Evolutionary conservation across 2,113 vertebrate species (phyloP), one percentile per base, ranked within the genome.

Genomic region (Tetrax tetrax): DNA sequence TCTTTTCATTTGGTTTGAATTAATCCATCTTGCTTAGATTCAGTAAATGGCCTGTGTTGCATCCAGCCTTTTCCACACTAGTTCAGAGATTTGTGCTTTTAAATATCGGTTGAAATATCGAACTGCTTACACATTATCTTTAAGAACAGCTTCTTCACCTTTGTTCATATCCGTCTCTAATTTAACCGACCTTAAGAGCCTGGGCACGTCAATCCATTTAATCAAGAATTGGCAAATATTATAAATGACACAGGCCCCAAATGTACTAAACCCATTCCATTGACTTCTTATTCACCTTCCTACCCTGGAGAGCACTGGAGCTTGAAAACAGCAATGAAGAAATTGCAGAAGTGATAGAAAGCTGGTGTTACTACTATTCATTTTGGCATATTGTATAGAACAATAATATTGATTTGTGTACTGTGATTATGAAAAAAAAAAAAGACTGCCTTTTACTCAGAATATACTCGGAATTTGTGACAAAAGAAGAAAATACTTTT

Each of bases 141-240:
- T 89, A 70, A 94, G 90, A 96, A 74, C 78, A 94, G 56, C 35
- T 94, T 89, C 70, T 54, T 83, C 83, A 96, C 60, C 54, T 90
- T 90, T 95, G 61, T 83, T 97, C 56, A 69, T 53, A 90, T 79
- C 38, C 79, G 95, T 96, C 94, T 89, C 81, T 96, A 95, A 96
- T 96, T 94, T 81, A 93, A 87, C 63, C 96, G 95, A 97, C 96
- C 94, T 97, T 97, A 95, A 93, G 38, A 87, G 59, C 59, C 59
- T 10, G 7, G 59, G 18, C 82, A 78, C 94, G 89, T 96, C 12
- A 6, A 97, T 93, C 45, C 38, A 63, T 86, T 96, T 97, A 95
- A 97, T 96, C 90, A 96, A 95, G 94, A 94, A 96, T 87, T 94
- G 96, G 83, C 93, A 97, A 97, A 97, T 93, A 89, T 96, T 95